These are phyloP conservation scores for Fukomys damarensis DNA, from an alignment of 2,113 vertebrate species.

Conservation along the genomic window DNA sequence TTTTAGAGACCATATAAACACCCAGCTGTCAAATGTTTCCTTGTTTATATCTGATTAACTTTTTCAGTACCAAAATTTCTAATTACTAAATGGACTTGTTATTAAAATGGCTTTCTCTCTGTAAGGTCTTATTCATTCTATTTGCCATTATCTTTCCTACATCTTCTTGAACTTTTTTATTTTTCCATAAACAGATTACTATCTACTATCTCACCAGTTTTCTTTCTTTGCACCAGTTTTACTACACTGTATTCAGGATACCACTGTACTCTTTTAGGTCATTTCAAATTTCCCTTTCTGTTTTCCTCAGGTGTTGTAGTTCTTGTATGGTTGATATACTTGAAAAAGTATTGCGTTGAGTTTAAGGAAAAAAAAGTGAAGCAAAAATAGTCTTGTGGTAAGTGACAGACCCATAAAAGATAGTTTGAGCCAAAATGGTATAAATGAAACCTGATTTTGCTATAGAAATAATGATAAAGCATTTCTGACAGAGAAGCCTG, in stretches of 20 bases:
- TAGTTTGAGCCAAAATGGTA: slow-evolving; percentile 63
- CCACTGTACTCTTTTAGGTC: slow-evolving; percentile 41
- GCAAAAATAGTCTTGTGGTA: slow-evolving; percentile 43
- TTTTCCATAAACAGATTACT: slow-evolving; percentile 74
- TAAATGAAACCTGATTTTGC: slow-evolving; percentile 62
- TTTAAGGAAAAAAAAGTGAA: not conserved
- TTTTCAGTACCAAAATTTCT: slow-evolving; percentile 44
- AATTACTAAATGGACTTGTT: slow-evolving; percentile 62
- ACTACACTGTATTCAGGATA: slow-evolving; percentile 40
- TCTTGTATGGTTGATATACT: slow-evolving; percentile 8
- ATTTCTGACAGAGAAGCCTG: slow-evolving; percentile 54
- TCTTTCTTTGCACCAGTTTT: slow-evolving; percentile 58
- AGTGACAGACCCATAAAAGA: not conserved
- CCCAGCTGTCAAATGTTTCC: not conserved
- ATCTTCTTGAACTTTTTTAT: slow-evolving; percentile 61
- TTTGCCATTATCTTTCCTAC: slow-evolving; percentile 36
- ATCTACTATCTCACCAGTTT: slow-evolving; percentile 56
- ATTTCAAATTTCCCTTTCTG: slow-evolving; percentile 62
- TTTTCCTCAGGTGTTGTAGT: not conserved
- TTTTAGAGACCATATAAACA: not conserved
- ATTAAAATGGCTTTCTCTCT: slow-evolving; percentile 57
- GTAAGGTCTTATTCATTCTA: slow-evolving; percentile 58
- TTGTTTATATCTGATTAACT: slow-evolving; percentile 47
- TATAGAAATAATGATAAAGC: slow-evolving; percentile 62
- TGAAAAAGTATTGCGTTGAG: not conserved